These are phyloP conservation scores for Latrodectus geometricus DNA, from an alignment of 1,140 invertebrate species.

Conservation along the genomic window DNA sequence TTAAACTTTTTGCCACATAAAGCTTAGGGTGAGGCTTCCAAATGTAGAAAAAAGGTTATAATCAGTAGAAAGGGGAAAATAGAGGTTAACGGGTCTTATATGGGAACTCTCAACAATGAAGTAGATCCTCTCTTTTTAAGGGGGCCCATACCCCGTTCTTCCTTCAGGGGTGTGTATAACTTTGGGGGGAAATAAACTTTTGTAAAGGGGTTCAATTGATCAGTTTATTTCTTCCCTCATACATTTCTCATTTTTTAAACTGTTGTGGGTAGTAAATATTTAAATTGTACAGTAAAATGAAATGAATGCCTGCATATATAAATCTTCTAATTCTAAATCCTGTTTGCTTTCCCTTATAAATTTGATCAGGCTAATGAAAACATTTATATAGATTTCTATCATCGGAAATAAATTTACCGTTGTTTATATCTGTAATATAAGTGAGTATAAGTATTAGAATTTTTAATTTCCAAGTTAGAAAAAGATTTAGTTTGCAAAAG, in stretches of 20 bases:
- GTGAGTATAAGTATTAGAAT: too few species aligned
- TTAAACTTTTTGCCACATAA: slow-evolving; percentile 33
- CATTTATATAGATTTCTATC: too few species aligned
- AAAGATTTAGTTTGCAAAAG: too few species aligned
- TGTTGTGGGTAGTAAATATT: slow-evolving; percentile 35
- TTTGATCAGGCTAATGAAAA: too few species aligned
- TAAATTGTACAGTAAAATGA: slow-evolving; percentile 13
- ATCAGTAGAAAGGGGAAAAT: slow-evolving; percentile 50
- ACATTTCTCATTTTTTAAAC: slow-evolving; percentile 8
- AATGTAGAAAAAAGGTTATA: not conserved
- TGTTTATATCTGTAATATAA: too few species aligned
- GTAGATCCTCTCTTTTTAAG: slow-evolving; percentile 8
- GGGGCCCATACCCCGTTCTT: not conserved
- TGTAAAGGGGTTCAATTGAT: slow-evolving; percentile 18
- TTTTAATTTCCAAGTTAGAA: too few species aligned
- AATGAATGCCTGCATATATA: not conserved
- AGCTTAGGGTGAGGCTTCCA: not conserved
- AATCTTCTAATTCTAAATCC: too few species aligned
- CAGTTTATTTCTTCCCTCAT: slow-evolving; percentile 43
- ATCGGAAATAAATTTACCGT: too few species aligned
- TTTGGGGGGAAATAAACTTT: slow-evolving; percentile 3
- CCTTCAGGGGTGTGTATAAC: not conserved
- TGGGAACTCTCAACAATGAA: slow-evolving; percentile 45
- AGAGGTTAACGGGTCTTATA: slow-evolving; percentile 47
- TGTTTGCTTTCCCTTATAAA: too few species aligned